Base-by-base conservation (phyloP, 2,888 invertebrate species). In the Allacma fusca region DNA sequence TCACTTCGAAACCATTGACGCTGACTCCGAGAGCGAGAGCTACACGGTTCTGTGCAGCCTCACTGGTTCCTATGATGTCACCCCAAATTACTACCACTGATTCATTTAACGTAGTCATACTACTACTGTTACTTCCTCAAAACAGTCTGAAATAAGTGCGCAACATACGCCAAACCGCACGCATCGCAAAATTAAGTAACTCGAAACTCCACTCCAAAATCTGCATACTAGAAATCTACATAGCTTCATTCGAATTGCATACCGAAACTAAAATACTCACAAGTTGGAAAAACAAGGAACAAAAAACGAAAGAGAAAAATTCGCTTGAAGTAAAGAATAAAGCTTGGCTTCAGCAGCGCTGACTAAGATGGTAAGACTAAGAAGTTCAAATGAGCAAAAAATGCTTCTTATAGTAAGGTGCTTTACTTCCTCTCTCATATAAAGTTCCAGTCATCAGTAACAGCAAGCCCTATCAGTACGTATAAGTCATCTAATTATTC, bases 271-370 rank as follows among this genome's bases (percentile, higher is more conserved):
- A 28, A 71, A 71, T 44, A 70, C 34, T 40, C 34, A 68, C 34
- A 28, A 71, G 57, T 57, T 57, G 4, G 9, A 28, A 50, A 50
- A 50, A 50, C 13, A 71, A 71, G 57, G 24, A 19, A 40, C 34
- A 23, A 70, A 70, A 50, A 24, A 44, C 71, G 19, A 16, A 71
- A 12, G 50, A 57, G 71, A n/a, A 71, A 71, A 57, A 50, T 71
- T 57, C 23, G 57, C 57, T 57, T 71, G 23, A 44, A 28, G 50
- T 71, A 68, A 40, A 29, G 67, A 64, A 19, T 50, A 50, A 50
- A 50, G 50, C 50, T 50, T 50, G 50, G 50, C 50, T 50, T 50
- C 50, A 50, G 50, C 50, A 50, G 50, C 50, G 50, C 50, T 50
- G 50, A 50, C 50, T 50, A 50, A 50, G 50, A 50, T 50, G 2